phyloP scores from a whole-genome alignment of 64 coral and sea anemone genomes.

The Montipora capricornis region DNA sequence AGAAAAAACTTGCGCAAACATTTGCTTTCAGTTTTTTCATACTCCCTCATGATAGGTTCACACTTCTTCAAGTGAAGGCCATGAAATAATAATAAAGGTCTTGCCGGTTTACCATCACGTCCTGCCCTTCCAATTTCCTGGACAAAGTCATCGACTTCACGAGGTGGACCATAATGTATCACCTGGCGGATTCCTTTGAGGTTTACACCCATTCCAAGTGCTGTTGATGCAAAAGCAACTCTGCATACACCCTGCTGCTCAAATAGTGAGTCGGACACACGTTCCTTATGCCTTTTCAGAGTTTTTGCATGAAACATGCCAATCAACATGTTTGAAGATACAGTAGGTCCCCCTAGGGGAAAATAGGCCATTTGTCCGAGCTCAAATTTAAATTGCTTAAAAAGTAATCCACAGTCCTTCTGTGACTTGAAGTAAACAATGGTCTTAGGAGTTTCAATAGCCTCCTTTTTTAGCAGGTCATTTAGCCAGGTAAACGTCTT shows the following conservation, averaged over 20 bases:
- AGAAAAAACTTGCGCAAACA: conserved; percentile 35
- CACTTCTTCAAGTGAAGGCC: conserved; percentile 52
- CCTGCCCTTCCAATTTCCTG: conserved; percentile 70
- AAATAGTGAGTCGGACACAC: conserved; percentile 40
- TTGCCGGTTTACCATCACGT: conserved; percentile 37
- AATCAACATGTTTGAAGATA: conserved; percentile 29
- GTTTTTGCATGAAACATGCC: conserved; percentile 82
- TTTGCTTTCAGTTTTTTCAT: conserved; percentile 23
- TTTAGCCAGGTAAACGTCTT: conserved; percentile 22
- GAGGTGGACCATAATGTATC: conserved; percentile 6
- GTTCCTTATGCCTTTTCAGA: conserved; percentile 37
- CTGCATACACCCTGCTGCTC: conserved; percentile 36
- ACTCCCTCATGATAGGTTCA: conserved; percentile 3
- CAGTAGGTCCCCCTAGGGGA: not conserved
- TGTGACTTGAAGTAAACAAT: conserved; percentile 64
- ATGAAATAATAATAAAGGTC: conserved; percentile 32
- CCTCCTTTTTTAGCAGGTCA: not conserved
- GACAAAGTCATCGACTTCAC: conserved; percentile 41
- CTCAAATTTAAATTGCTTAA: conserved; percentile 47
- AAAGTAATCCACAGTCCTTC: conserved; percentile 61
- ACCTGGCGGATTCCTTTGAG: not conserved
- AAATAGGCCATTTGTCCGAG: conserved; percentile 37
- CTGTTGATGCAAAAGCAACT: conserved; percentile 68
- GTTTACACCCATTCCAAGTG: conserved; percentile 65
- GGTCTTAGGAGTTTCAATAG: conserved; percentile 9